A percentile compares a stretch with the other conserved stretches of the same genome.
Evolutionary conservation across 2,888 invertebrate genomes (phyloP).

Genomic region (Prosopocoilus inquinatus): DNA sequence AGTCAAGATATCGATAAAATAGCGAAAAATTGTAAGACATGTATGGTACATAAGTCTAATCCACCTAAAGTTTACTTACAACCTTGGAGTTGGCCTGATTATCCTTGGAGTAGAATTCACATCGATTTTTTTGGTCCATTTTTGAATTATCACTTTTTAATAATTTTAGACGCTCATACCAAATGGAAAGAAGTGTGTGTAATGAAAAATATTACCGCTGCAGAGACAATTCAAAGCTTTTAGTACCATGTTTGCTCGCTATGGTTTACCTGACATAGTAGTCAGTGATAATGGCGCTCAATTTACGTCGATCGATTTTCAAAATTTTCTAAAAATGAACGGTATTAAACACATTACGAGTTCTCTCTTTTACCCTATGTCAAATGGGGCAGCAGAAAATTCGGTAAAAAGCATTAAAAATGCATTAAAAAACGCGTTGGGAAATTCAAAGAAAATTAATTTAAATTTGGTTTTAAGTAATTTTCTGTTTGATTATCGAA

Average conservation of each 20-base stretch:
- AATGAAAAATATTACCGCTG: background rate
- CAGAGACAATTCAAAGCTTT: constrained; percentile 15
- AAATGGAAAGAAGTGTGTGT: constrained; percentile 20
- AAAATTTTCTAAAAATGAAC: constrained; percentile 21
- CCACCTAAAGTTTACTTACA: too few relatives aligned
- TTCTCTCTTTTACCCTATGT: constrained; percentile 20
- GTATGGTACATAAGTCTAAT: too few relatives aligned
- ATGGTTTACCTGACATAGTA: constrained; percentile 20
- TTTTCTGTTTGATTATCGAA: constrained; percentile 26
- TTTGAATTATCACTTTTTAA: constrained; percentile 13
- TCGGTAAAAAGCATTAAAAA: constrained; percentile 25
- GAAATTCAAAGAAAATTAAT: constrained; percentile 7
- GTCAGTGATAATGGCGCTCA: constrained; percentile 25
- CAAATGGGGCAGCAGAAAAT: constrained; percentile 29
- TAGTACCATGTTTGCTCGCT: constrained; percentile 19
- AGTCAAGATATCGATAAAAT: too few relatives aligned
- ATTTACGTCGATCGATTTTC: constrained; percentile 24
- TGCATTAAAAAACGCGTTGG: constrained; percentile 21
- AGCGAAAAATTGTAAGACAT: too few relatives aligned
- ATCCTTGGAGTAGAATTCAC: constrained; percentile 13
- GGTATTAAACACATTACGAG: constrained; percentile 20
- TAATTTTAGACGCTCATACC: constrained; percentile 16
- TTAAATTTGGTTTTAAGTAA: constrained; percentile 11
- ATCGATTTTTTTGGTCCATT: constrained; percentile 22
- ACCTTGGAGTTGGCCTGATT: background rate